A percentile compares a stretch with the other conserved stretches of the same genome.
These are phyloP conservation scores for Lophura nycthemera DNA, from an alignment of 2,113 vertebrate genomes.

Conservation along the genomic window DNA sequence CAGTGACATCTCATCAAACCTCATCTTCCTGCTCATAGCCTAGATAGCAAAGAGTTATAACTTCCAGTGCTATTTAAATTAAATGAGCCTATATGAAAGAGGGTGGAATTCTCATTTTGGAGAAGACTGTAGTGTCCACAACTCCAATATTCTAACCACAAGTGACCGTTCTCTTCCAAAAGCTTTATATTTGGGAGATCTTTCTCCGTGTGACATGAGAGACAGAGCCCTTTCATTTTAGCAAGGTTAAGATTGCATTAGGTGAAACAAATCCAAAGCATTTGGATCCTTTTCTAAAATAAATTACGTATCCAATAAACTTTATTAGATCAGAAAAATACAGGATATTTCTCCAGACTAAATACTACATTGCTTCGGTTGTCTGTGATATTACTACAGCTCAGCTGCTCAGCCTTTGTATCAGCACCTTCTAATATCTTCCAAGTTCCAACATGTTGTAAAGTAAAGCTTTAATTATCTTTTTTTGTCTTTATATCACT, in stretches of 20 bases:
- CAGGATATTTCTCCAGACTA: slow-evolving; percentile 6
- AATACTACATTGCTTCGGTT: slow-evolving; percentile 13
- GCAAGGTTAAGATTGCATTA: background rate
- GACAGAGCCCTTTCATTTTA: background rate
- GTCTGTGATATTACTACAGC: background rate
- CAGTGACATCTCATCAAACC: background rate
- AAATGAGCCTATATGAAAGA: background rate
- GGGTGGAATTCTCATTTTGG: background rate
- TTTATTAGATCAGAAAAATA: slow-evolving; percentile 45
- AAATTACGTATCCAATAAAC: slow-evolving; percentile 34
- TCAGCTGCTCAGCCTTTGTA: background rate
- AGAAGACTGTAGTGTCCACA: background rate
- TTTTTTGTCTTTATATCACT: background rate
- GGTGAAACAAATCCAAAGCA: slow-evolving; percentile 41
- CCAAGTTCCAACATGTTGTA: slow-evolving; percentile 19
- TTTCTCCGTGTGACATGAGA: background rate
- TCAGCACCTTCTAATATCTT: slow-evolving; percentile 27
- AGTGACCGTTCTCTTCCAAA: background rate
- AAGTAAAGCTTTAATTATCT: slow-evolving; percentile 35
- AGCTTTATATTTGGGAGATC: background rate
- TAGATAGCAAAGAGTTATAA: background rate
- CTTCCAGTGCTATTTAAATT: background rate
- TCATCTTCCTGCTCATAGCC: background rate
- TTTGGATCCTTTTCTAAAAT: slow-evolving; percentile 24
- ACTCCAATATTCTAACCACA: background rate